Evolutionary conservation across 1,140 invertebrate species (phyloP).

Genomic region (Daktulosphaira vitifoliae): DNA sequence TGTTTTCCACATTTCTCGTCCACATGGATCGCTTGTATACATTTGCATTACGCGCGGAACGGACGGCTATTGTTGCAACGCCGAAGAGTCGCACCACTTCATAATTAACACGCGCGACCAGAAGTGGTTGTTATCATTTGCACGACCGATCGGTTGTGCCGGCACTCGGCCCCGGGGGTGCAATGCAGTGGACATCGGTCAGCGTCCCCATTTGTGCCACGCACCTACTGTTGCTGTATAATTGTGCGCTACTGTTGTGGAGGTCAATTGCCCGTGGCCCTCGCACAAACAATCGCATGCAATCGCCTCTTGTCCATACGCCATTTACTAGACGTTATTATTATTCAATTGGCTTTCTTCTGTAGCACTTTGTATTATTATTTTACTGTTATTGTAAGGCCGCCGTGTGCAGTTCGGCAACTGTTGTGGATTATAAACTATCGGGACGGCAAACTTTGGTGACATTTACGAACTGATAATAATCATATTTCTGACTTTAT

Average conservation of each 20-base stretch:
- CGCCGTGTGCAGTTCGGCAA: neutral
- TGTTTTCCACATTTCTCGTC: too few relatives aligned
- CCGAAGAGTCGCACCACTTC: too few relatives aligned
- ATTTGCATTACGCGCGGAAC: too few relatives aligned
- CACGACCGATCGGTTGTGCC: too few relatives aligned
- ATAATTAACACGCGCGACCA: too few relatives aligned
- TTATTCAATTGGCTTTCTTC: neutral
- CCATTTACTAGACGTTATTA: neutral
- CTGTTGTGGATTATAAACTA: slow-evolving; percentile 7
- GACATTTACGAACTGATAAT: slow-evolving; percentile 31
- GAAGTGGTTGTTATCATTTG: neutral
- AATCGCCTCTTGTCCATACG: neutral
- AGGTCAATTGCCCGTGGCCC: slow-evolving; percentile 25
- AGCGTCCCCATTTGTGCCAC: too few relatives aligned
- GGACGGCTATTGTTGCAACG: too few relatives aligned
- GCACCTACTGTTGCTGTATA: too few relatives aligned
- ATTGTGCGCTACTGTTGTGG: neutral
- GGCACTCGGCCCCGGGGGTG: too few relatives aligned
- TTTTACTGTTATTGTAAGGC: too few relatives aligned
- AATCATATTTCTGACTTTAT: slow-evolving; percentile 12
- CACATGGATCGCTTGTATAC: too few relatives aligned
- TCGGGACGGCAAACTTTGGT: slow-evolving; percentile 1
- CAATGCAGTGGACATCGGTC: slow-evolving; percentile 10
- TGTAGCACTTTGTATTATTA: neutral
- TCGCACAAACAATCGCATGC: slow-evolving; percentile 15